Conservation (phyloP, 1,140 invertebrate genomes). For the Cataglyphis hispanica region DNA sequence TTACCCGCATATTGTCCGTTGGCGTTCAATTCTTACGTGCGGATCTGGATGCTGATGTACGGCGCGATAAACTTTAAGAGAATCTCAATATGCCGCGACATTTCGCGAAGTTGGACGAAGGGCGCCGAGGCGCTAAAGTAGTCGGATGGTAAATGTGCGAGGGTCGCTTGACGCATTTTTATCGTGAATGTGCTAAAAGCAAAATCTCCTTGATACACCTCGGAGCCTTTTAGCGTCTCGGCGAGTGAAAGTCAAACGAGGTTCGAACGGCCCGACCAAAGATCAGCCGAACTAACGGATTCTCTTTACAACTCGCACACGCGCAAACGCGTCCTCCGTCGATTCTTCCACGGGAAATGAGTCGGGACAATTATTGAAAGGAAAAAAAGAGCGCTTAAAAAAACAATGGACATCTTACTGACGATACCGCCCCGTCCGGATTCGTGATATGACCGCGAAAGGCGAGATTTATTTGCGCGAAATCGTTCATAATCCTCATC, state of each 20-base stretch:
- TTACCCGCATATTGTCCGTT: constrained; percentile 29
- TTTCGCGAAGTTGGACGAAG: constrained; percentile 33
- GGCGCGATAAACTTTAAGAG: constrained; percentile 49
- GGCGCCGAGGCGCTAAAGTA: constrained; percentile 47
- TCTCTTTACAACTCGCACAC: constrained; percentile 54
- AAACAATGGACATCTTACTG: neutral
- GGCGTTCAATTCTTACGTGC: constrained; percentile 11
- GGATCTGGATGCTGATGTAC: constrained; percentile 11
- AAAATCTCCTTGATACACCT: constrained; percentile 86
- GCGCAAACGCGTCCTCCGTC: constrained; percentile 6
- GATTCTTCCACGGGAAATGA: neutral
- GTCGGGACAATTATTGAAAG: constrained; percentile 14
- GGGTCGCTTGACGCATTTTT: constrained; percentile 82
- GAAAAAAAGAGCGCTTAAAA: neutral
- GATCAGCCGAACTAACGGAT: constrained; percentile 58
- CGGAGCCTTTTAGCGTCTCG: constrained; percentile 86
- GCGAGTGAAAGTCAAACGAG: constrained; percentile 83
- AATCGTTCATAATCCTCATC: constrained; percentile 46
- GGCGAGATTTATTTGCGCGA: neutral
- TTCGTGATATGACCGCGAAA: no score
- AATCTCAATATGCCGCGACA: constrained; percentile 48
- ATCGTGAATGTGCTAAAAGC: constrained; percentile 86
- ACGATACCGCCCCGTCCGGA: no score
- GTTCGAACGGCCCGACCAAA: constrained; percentile 69
- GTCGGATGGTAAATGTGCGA: constrained; percentile 56